Evolutionary conservation across 2,113 vertebrate species (phyloP).

Genomic region (Tupaia tana): DNA sequence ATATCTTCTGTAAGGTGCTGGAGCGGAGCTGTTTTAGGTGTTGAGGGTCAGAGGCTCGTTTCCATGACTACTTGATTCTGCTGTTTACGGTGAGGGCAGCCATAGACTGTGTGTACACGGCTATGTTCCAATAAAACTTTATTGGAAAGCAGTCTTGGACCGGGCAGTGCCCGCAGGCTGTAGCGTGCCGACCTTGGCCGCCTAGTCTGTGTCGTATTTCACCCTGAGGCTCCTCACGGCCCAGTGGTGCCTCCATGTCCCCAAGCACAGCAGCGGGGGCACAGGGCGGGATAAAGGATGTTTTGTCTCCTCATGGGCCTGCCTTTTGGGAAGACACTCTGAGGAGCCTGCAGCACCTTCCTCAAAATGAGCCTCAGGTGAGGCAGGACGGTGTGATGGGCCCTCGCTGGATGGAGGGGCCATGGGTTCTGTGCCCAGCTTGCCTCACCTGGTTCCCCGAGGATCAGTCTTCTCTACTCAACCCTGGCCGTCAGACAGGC

Average conservation of each 20-base stretch:
- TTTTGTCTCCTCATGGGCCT: fast-evolving
- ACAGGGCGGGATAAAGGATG: not conserved
- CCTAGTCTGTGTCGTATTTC: too few species aligned
- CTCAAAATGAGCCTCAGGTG: not conserved
- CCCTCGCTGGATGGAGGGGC: too few species aligned
- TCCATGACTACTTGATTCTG: not conserved
- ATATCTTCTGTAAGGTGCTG: too few species aligned
- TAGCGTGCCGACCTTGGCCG: not conserved
- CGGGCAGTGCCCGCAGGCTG: not conserved
- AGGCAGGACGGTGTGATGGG: not conserved
- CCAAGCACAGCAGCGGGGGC: not conserved
- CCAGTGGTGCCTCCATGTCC: fast-evolving
- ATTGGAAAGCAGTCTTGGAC: not conserved
- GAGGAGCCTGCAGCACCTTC: not conserved
- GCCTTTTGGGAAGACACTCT: not conserved
- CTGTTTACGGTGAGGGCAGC: not conserved
- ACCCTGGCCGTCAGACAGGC: too few species aligned
- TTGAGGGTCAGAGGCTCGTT: fast-evolving
- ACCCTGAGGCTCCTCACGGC: not conserved
- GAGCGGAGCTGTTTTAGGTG: not conserved
- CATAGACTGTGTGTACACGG: not conserved
- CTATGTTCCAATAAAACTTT: not conserved
- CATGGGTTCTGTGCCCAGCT: fast-evolving
- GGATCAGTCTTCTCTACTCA: not conserved
- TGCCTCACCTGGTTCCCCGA: fast-evolving